Conservation (phyloP, 2,113 vertebrate genomes). For the Oncorhynchus tshawytscha region DNA sequence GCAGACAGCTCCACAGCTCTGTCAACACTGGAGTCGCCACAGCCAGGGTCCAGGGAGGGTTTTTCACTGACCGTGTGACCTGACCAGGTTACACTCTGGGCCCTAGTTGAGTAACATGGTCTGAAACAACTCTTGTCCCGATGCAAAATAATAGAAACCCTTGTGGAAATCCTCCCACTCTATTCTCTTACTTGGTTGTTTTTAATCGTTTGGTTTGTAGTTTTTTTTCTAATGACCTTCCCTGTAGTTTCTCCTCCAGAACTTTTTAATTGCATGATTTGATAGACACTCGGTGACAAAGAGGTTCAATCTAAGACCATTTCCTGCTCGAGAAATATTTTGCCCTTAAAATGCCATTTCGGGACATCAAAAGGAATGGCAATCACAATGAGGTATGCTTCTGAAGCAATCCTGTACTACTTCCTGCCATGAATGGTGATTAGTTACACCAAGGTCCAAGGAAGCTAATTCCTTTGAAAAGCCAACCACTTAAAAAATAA, state of each 20-base stretch:
- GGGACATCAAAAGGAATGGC: conserved; percentile 62
- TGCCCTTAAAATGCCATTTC: conserved; percentile 52
- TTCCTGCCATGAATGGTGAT: conserved; percentile 46
- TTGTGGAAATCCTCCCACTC: too few species aligned
- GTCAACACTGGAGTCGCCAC: too few species aligned
- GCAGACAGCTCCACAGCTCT: too few species aligned
- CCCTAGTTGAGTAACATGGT: too few species aligned
- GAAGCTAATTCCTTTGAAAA: conserved; percentile 54
- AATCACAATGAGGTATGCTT: conserved; percentile 45
- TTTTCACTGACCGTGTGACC: too few species aligned
- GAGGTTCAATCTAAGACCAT: conserved; percentile 24
- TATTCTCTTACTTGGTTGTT: too few species aligned
- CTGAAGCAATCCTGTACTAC: conserved; percentile 10
- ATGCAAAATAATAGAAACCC: too few species aligned
- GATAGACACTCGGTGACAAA: conserved; percentile 38
- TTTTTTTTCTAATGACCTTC: conserved; percentile 48
- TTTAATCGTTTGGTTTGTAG: background rate
- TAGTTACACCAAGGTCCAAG: conserved; percentile 27
- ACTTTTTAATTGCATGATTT: conserved; percentile 59
- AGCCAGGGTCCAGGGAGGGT: too few species aligned
- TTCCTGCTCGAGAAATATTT: conserved; percentile 8
- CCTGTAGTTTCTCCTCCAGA: conserved; percentile 25
- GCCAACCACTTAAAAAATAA: background rate
- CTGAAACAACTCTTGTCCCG: too few species aligned
- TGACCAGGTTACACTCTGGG: too few species aligned